phyloP scores from a whole-genome alignment of 2,888 invertebrate genomes.

The Rhingia rostrata region DNA sequence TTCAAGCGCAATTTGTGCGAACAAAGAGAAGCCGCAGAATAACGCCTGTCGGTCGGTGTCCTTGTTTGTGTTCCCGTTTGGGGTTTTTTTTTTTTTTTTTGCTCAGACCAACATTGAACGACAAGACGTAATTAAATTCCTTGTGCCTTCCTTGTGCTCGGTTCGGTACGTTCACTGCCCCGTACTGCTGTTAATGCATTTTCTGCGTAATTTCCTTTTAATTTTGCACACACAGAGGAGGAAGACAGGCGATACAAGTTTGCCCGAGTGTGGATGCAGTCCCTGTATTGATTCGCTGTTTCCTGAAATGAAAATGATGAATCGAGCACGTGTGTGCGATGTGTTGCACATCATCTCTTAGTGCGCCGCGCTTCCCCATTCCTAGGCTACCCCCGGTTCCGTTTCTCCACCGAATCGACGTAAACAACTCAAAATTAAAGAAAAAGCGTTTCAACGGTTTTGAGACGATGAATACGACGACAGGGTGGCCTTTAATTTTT shows the following conservation, averaged over 20 bases:
- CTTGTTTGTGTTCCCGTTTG: constrained; percentile 23
- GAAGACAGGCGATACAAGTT: background rate
- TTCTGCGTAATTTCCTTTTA: constrained; percentile 67
- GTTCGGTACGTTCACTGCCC: constrained; percentile 1
- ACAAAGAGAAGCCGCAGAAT: constrained; percentile 65
- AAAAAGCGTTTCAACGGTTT: constrained; percentile 11
- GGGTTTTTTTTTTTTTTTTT: constrained; percentile 1
- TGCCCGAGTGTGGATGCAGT: background rate
- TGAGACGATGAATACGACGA: background rate
- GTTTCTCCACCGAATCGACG: background rate
- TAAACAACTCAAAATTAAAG: constrained; percentile 51
- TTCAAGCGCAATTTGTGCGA: constrained; percentile 63
- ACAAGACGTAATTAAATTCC: constrained; percentile 71
- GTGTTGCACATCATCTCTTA: constrained; percentile 43
- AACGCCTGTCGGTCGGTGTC: constrained; percentile 45
- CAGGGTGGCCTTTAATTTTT: constrained; percentile 31
- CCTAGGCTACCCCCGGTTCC: too few species aligned
- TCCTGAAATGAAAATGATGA: constrained; percentile 57
- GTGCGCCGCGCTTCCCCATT: background rate
- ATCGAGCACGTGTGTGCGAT: constrained; percentile 35
- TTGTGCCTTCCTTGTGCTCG: constrained; percentile 48
- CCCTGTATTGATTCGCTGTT: constrained; percentile 32
- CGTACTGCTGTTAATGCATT: constrained; percentile 61
- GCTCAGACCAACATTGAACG: constrained; percentile 43
- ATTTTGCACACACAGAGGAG: constrained; percentile 12